These are phyloP conservation scores for Corythornis madagascariensis DNA, from an alignment of 2,113 vertebrate species.

Conservation along the genomic window DNA sequence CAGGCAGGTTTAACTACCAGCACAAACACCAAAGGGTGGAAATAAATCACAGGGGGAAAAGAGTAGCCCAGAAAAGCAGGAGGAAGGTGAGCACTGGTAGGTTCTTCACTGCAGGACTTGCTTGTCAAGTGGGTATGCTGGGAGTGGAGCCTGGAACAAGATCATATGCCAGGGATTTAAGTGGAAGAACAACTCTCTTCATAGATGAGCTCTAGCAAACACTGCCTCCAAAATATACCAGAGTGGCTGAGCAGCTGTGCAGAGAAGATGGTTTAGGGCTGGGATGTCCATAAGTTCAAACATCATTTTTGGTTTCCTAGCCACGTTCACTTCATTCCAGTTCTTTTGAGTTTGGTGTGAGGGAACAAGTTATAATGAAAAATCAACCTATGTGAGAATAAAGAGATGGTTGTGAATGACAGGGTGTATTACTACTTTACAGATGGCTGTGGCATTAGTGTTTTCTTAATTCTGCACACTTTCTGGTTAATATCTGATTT, in stretches of 20 bases:
- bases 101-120: background rate
- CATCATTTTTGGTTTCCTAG: background rate
- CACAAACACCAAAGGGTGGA: background rate
- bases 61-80: background rate
- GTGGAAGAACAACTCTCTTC: background rate
- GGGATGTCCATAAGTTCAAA: background rate
- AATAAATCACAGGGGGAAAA: background rate
- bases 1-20: background rate
- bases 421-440: background rate
- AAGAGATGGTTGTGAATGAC: background rate
- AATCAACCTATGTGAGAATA: background rate
- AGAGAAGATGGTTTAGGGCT: background rate
- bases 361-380: background rate
- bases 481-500: background rate
- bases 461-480: background rate
- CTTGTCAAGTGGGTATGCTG: background rate
- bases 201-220: background rate
- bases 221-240: background rate
- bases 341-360: background rate
- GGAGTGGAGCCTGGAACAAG: background rate
- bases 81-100: background rate
- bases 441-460: background rate
- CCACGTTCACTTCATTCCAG: background rate
- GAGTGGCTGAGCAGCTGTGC: background rate
- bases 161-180: background rate